phyloP scores from a whole-genome alignment of 2,888 invertebrate species.

The Drosophila rellima region DNA sequence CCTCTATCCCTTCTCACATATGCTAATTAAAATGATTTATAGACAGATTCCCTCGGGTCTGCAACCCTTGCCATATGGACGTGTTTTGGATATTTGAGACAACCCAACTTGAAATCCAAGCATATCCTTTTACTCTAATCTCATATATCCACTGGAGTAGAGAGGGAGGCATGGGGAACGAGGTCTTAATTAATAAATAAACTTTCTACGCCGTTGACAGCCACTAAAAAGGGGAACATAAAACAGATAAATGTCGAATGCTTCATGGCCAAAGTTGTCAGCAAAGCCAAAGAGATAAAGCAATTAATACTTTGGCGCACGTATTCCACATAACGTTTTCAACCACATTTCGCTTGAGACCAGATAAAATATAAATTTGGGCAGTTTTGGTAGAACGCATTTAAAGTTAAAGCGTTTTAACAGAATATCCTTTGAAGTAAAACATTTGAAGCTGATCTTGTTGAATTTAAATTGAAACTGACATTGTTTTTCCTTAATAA shows the following conservation, averaged over 20 bases:
- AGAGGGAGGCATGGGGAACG: background rate
- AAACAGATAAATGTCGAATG: constrained; percentile 61
- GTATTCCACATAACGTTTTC: constrained; percentile 20
- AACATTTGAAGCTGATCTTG: background rate
- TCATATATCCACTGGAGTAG: background rate
- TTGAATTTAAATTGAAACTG: background rate
- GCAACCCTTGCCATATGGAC: constrained; percentile 41
- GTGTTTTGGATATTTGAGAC: constrained; percentile 36
- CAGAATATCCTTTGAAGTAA: too few species aligned
- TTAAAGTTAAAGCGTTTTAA: background rate
- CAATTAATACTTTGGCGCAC: constrained; percentile 32
- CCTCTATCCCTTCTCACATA: constrained; percentile 10
- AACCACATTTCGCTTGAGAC: background rate
- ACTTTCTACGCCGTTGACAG: constrained; percentile 32
- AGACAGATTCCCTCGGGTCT: constrained; percentile 15
- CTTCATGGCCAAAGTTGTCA: constrained; percentile 26
- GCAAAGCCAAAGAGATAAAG: constrained; percentile 4
- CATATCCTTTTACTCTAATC: background rate
- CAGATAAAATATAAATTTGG: background rate
- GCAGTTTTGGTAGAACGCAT: background rate
- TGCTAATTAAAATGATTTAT: constrained; percentile 78
- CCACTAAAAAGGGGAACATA: constrained; percentile 38
- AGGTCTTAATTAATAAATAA: constrained; percentile 66
- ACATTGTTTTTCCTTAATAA: too few species aligned
- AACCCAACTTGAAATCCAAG: constrained; percentile 19